These are phyloP conservation scores for Petrocephalus schoutedeni DNA, from an alignment of 2,797 vertebrate genomes.

Conservation along the genomic window DNA sequence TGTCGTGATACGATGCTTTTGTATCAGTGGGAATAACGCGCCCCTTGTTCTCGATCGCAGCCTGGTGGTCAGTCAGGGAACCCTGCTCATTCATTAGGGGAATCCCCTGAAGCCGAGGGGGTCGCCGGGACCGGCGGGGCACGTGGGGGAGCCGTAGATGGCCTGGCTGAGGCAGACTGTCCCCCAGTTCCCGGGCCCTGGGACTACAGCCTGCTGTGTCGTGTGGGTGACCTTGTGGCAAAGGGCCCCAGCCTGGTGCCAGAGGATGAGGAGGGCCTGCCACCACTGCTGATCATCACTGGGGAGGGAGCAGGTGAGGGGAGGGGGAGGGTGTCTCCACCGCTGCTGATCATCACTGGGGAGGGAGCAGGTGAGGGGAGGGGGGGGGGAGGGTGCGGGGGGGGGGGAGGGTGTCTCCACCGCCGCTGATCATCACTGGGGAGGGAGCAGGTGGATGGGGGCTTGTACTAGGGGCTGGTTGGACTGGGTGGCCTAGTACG, in stretches of 20 bases:
- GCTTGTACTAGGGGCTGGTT: too few relatives aligned
- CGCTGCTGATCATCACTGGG: too few relatives aligned
- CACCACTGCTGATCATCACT: conserved; percentile 75
- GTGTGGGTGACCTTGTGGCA: conserved; percentile 62
- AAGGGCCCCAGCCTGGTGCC: conserved; percentile 72
- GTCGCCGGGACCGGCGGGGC: neutral
- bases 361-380: too few relatives aligned
- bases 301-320: conserved; percentile 70
- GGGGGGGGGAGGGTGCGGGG: too few relatives aligned
- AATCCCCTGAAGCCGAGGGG: conserved; percentile 33
- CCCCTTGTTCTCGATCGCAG: neutral
- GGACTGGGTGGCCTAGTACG: neutral
- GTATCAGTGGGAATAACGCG: neutral
- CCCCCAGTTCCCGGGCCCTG: conserved; percentile 55
- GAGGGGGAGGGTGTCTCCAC: conserved; percentile 52
- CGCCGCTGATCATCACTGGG: too few relatives aligned
- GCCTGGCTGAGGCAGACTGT: conserved; percentile 33
- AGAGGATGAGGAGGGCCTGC: conserved; percentile 69
- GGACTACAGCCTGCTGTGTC: conserved; percentile 70
- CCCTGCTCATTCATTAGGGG: neutral
- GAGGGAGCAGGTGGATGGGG: too few relatives aligned
- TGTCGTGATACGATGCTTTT: neutral
- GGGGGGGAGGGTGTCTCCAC: too few relatives aligned
- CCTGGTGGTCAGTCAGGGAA: neutral
- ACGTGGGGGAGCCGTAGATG: conserved; percentile 1